Evolutionary conservation across 2,888 invertebrate species (phyloP).

Genomic region (Pharmacophagus antenor): DNA sequence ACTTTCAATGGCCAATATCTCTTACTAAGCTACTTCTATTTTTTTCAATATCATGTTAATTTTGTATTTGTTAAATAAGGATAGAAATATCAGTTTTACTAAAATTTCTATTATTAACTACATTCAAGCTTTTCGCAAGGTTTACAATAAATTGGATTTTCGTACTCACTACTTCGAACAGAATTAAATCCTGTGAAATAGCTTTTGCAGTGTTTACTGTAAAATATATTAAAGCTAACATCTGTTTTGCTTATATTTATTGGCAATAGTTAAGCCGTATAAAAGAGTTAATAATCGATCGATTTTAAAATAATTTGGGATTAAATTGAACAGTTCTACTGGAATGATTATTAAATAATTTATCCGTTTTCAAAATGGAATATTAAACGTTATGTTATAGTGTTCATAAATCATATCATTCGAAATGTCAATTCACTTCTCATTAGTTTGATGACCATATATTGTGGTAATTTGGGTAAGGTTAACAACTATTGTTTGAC

Average conservation of each 20-base stretch:
- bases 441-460: slow-evolving; percentile 32
- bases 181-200: too few relatives aligned
- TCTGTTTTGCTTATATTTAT: too few relatives aligned
- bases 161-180: too few relatives aligned
- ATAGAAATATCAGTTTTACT: neutral
- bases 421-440: slow-evolving; percentile 34
- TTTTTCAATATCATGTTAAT: too few relatives aligned
- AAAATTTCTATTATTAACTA: neutral
- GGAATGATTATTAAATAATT: too few relatives aligned
- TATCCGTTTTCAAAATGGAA: too few relatives aligned
- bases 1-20: neutral
- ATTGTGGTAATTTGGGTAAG: slow-evolving; percentile 36
- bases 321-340: too few relatives aligned
- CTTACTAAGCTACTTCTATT: too few relatives aligned
- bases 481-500: slow-evolving; percentile 35
- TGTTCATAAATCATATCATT: slow-evolving; percentile 32
- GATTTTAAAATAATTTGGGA: too few relatives aligned
- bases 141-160: neutral
- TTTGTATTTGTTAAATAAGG: too few relatives aligned
- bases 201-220: too few relatives aligned
- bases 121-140: neutral
- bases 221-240: too few relatives aligned
- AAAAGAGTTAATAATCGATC: neutral
- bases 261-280: neutral
- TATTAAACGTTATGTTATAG: neutral